phyloP scores from a whole-genome alignment of 2,888 invertebrate species.

The Machimus rusticus region DNA sequence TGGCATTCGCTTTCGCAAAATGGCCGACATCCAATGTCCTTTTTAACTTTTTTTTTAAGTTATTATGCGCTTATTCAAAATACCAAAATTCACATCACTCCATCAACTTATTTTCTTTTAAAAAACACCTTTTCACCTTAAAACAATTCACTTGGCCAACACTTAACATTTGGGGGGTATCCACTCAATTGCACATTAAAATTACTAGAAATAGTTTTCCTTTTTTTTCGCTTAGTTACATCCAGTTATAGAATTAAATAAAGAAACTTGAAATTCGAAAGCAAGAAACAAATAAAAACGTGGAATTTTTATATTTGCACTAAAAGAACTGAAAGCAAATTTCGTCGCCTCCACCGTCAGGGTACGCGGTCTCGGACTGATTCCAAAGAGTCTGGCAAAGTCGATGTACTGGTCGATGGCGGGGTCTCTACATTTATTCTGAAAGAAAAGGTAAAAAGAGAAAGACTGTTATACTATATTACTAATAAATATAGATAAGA shows the following conservation, averaged over 20 bases:
- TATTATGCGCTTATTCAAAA: not conserved
- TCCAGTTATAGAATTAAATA: not conserved
- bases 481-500: slow-evolving; percentile 29
- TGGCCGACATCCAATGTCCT: slow-evolving; percentile 55
- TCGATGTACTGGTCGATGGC: slow-evolving; percentile 34
- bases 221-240: not conserved
- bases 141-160: not conserved
- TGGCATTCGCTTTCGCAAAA: slow-evolving; percentile 54
- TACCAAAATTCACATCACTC: slow-evolving; percentile 32
- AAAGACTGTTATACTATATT: slow-evolving; percentile 31
- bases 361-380: slow-evolving; percentile 59
- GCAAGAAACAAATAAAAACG: not conserved
- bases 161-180: not conserved
- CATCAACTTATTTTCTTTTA: not conserved
- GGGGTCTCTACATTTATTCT: slow-evolving; percentile 36
- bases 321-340: slow-evolving; percentile 39
- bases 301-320: slow-evolving; percentile 35
- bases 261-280: not conserved
- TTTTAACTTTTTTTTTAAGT: not conserved
- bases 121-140: not conserved
- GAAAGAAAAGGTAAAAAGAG: slow-evolving; percentile 29
- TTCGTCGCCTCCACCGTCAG: slow-evolving; percentile 55
- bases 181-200: not conserved
- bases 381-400: slow-evolving; percentile 48
- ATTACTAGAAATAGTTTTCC: not conserved